Evolutionary conservation across 37 sponge, comb jelly and placozoan species (phyloP), one percentile per base, ranked within the genome.

Genomic region (Halisarca cf. caerulea): DNA sequence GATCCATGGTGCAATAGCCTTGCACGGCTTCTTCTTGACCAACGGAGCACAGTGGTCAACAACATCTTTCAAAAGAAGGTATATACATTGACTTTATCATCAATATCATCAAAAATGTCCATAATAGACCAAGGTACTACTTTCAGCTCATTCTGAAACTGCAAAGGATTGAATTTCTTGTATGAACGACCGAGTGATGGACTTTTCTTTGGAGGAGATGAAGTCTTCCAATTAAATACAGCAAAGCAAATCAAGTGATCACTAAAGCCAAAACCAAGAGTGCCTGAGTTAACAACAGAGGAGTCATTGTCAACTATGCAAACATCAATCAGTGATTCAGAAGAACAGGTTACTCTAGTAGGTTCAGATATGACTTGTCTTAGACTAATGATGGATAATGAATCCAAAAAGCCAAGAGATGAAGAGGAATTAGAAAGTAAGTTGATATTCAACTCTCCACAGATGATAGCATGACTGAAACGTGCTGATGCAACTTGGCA

Each of bases 291-390:
- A 6, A 71, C 72, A 14, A 71, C 72, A 33, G 72, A 18, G 18
- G 72, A 71, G 14, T 71, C 72, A 71, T 33, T 71, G 39, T 71
- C 72, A 33, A 71, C 72, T 71, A 71, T 71, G 72, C 72, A 71
- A 14, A 71, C 72, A 71, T 71, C 37, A 71, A 71, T 71, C 18
- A 71, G 40, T 8, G 72, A 71, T 39, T 71, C 9, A 6, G 72
- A 71, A 18, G 72, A 37, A 71, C 72, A 71, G 5, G 72, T 6
- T 37, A 71, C 72, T 71, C 72, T 71, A 18, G 72, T 71, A 18
- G 72, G 72, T 39, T 71, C 41, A 18, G 72, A 71, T 35, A 37
- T 71, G 37, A 36, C 72, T 71, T 62, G 64, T 7, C 25, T 8
- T 30, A 62, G 64, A 62, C 15, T 62, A 23, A 62, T 8, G 9